phyloP scores from a whole-genome alignment of 2,113 vertebrate species.

The Lepidiolamprologus cunningtoni region DNA sequence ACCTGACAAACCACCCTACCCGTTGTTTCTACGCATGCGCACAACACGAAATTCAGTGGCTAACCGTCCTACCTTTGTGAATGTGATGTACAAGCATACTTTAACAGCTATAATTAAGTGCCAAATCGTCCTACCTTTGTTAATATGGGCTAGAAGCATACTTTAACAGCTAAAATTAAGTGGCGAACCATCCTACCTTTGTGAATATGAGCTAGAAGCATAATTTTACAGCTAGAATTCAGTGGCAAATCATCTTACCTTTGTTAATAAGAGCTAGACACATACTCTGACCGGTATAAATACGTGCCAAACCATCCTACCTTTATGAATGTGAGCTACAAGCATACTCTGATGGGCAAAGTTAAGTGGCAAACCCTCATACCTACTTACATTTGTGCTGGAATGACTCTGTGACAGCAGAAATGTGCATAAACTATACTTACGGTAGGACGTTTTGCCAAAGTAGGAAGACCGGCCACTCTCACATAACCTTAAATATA shows the following conservation, averaged over 20 bases:
- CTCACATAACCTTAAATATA: neutral
- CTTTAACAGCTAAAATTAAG: accelerated
- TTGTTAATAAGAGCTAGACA: too few relatives aligned
- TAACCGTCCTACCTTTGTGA: neutral
- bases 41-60: neutral
- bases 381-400: too few relatives aligned
- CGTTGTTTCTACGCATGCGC: neutral
- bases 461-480: neutral
- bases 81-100: neutral
- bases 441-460: neutral
- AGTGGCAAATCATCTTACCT: too few relatives aligned
- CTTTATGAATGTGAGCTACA: neutral
- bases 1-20: neutral
- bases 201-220: accelerated
- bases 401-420: neutral
- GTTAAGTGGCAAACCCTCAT: neutral
- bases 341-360: neutral
- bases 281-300: accelerated
- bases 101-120: too few relatives aligned
- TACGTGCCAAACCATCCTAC: neutral
- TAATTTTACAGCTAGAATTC: too few relatives aligned
- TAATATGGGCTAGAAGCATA: too few relatives aligned
- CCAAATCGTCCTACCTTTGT: too few relatives aligned
- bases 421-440: neutral
- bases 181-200: accelerated